Conservation (phyloP, 2,888 invertebrate genomes). For the Clunio marinus region DNA sequence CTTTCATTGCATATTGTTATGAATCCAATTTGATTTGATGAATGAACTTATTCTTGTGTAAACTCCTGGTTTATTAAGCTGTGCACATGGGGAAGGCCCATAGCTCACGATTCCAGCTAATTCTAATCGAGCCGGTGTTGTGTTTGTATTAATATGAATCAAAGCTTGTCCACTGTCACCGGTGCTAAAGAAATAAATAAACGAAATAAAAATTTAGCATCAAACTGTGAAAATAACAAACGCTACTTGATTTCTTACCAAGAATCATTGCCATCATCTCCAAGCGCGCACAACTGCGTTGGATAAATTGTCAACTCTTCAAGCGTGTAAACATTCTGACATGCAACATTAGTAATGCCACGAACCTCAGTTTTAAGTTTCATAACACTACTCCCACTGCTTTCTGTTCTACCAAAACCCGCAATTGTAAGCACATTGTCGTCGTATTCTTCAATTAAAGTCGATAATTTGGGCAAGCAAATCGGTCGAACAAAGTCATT, state of each 20-base stretch:
- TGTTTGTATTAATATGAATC: constrained; percentile 11
- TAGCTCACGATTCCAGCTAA: constrained; percentile 41
- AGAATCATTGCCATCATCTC: constrained; percentile 19
- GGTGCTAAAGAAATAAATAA: neutral
- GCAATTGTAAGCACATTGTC: neutral
- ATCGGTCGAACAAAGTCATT: constrained; percentile 40
- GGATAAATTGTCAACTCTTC: neutral
- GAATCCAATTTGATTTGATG: neutral
- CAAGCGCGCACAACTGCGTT: constrained; percentile 23
- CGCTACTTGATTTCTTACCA: constrained; percentile 7
- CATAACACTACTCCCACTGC: constrained; percentile 28
- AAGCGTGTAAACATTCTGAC: neutral
- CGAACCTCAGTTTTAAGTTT: constrained; percentile 22
- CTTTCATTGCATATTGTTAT: neutral
- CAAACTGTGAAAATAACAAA: no score
- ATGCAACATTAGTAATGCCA: neutral
- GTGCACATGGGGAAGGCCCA: constrained; percentile 41
- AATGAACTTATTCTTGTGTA: constrained; percentile 40
- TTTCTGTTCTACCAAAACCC: constrained; percentile 57
- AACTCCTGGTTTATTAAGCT: constrained; percentile 40
- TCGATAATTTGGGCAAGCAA: constrained; percentile 40
- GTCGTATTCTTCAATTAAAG: neutral
- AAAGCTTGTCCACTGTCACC: constrained; percentile 20
- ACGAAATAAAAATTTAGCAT: neutral
- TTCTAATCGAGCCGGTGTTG: constrained; percentile 3